Base-by-base conservation (phyloP, 2,797 vertebrate genomes). In the Amblyopsis hoosieri region DNA sequence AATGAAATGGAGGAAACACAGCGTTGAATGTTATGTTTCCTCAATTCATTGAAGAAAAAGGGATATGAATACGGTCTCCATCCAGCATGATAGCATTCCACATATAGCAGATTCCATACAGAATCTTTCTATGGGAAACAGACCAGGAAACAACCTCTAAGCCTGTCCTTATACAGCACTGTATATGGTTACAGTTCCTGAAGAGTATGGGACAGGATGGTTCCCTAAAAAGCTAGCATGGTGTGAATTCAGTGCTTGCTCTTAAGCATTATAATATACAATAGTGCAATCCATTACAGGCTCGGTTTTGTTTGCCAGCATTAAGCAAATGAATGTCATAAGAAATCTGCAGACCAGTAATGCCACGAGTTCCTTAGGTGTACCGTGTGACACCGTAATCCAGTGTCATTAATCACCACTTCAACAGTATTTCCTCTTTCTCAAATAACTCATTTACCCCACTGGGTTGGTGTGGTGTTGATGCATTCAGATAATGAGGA, bases 381-480 rank as follows among this genome's bases (percentile, higher is more conserved):
- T 80, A 52, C 81, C 53, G 13, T 74, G 60, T 80, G 69, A 79
- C 82, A 76, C 62, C 45, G 67, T 72, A 62, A 77, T 76, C 76
- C 79, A 33, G 65, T n/a, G 55, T 66, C 85, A 90, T 91, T 79
- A 78, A 88, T 91, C 88, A 90, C 73, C 2, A 57, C 62, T 76
- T 77, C 76, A 66, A 56, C 60, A 64, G 78, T 72, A 67, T 90
- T 92, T 93, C 92, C 90, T 84, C 87, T 92, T 91, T 91, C 82
- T 84, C 69, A 77, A 57, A 81, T 90, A 76, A 91, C 85, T 91
- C 80, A 93, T 92, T 92, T 91, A 93, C 87, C 76, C 66, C 49
- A 7, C 37, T 0, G 64, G 59, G 71, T 67, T 80, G 81, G 67
- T 60, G 68, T 62, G 68, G 17, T 65, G 61, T 61, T 45, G 51